phyloP scores from a whole-genome alignment of 2,113 vertebrate species.

The Equus quagga region DNA sequence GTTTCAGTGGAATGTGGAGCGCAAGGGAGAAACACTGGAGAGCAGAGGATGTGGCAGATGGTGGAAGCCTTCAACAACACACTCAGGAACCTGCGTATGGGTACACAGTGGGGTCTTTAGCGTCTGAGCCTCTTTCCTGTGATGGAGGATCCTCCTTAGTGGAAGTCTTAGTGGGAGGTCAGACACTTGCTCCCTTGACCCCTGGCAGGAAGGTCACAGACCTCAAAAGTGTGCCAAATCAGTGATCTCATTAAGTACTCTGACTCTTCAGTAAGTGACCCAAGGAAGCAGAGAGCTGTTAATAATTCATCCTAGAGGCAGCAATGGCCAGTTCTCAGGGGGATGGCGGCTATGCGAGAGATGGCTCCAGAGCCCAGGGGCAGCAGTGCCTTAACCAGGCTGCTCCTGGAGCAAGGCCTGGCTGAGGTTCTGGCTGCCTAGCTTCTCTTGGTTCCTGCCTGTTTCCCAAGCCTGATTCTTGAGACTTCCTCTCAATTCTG shows the following conservation, averaged over 20 bases:
- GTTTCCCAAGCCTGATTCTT: neutral
- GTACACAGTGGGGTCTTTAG: neutral
- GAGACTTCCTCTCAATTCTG: conserved; percentile 8
- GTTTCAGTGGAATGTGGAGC: neutral
- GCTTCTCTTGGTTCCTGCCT: neutral
- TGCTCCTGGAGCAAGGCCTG: neutral
- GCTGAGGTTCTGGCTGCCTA: neutral
- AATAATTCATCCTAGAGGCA: neutral
- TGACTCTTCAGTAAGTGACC: conserved; percentile 10
- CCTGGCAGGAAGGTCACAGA: conserved; percentile 5
- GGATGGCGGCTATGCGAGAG: neutral
- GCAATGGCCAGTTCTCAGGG: neutral
- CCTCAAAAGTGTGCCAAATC: neutral
- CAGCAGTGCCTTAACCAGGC: neutral
- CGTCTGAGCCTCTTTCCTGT: neutral
- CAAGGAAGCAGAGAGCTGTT: neutral
- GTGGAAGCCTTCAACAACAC: rapidly evolving
- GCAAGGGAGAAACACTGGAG: neutral
- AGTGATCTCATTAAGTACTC: neutral
- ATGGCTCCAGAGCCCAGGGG: neutral
- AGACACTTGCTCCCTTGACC: neutral
- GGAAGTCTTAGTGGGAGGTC: neutral
- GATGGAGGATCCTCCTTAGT: neutral
- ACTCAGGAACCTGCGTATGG: neutral
- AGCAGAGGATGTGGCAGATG: neutral